phyloP scores from a whole-genome alignment of 2,888 invertebrate species.

The Baccha elongata region DNA sequence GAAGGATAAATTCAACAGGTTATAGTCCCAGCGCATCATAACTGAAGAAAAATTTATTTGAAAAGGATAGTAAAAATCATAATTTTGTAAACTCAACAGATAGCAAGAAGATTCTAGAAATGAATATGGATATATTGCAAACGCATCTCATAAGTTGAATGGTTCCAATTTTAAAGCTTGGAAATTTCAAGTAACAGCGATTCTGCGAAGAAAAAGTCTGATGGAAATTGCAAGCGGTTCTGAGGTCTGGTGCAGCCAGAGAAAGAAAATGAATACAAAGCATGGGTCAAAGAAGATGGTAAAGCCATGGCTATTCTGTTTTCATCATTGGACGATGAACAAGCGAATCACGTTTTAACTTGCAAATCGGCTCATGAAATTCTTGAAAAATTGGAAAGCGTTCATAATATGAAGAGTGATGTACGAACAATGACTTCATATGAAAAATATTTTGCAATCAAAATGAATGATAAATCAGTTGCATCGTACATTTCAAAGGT shows the following conservation, averaged over 20 bases:
- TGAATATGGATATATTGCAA: too few species aligned
- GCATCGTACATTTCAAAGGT: slow-evolving; percentile 1
- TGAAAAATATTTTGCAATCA: slow-evolving; percentile 30
- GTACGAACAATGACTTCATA: slow-evolving; percentile 26
- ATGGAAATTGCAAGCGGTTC: too few species aligned
- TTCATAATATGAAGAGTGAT: slow-evolving; percentile 17
- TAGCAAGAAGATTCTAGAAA: too few species aligned
- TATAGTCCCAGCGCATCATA: too few species aligned
- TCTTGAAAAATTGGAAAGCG: slow-evolving; percentile 30
- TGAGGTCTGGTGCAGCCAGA: too few species aligned
- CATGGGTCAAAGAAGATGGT: slow-evolving; percentile 16
- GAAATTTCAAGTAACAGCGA: slow-evolving; percentile 42
- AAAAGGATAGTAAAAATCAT: too few species aligned
- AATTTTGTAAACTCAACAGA: too few species aligned
- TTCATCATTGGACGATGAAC: slow-evolving; percentile 26
- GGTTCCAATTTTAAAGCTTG: too few species aligned
- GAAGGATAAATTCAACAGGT: too few species aligned
- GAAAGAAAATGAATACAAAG: too few species aligned
- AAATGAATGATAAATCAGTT: slow-evolving; percentile 29
- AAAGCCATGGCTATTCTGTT: slow-evolving; percentile 44
- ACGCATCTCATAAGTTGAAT: too few species aligned
- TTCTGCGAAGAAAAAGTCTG: slow-evolving; percentile 22
- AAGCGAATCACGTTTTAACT: slow-evolving; percentile 15
- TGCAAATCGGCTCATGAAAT: slow-evolving; percentile 42
- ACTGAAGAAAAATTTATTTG: too few species aligned